Evolutionary conservation across 1,140 invertebrate species (phyloP), one percentile per base, ranked within the genome.

Genomic region (Magallana angulata): DNA sequence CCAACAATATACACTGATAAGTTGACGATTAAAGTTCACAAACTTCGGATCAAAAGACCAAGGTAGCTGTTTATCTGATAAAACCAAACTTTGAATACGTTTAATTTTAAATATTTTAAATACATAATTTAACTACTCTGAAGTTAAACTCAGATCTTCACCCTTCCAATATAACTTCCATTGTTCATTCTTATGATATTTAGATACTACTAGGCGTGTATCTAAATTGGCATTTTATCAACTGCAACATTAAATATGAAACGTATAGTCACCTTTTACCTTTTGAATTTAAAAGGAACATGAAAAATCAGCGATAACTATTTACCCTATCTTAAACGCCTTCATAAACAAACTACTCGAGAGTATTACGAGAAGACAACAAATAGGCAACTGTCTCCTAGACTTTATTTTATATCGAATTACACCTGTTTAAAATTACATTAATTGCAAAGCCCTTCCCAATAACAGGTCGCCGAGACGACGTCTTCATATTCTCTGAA

Each of bases 41-140:
- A 76, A 24, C 68, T 11, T 24, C 11, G 68, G 68, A 76, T 76
- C 68, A 76, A 76, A 76, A 30, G 68, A 76, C 68, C 24, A 12
- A 3, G 24, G 4, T 76, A 36, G 68, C 68, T 76, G 24, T 76
- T 76, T 76, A 76, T 30, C 68, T 30, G 68, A 76, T 76, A 76
- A 36, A 30, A 76, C 24, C 24, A 76, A 9, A 76, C 24, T 76
- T 30, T 76, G 68, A 76, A 76, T 36, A 76, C 68, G 30, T 76
- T 76, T 76, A 76, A 76, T 76, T 76, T 76, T 30, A 76, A 76
- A 76, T 30, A 76, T 76, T 76, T 76, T 76, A 76, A 76, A 76
- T 76, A 76, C 68, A 76, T 76, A 76, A 76, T 76, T 76, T 76
- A 18, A 76, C 68, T 76, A 4, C 68, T 76, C 68, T 76, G 9